Conservation (phyloP, 2,888 invertebrate genomes). For the Dendrolimus houi region DNA sequence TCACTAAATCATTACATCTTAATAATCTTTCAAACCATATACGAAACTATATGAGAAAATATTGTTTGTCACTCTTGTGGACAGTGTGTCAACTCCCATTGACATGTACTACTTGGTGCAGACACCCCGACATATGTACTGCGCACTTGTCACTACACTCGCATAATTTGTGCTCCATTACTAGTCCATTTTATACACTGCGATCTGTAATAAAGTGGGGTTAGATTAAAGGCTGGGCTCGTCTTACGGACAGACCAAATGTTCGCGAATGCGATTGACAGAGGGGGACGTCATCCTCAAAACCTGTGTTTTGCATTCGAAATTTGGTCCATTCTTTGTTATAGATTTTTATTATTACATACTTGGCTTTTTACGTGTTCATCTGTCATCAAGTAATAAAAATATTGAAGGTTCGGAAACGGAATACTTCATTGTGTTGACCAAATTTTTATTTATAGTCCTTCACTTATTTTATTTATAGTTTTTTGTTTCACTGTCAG, state of each 20-base stretch:
- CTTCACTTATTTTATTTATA: too few species aligned
- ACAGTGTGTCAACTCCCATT: slow-evolving; percentile 26
- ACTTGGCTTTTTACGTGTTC: too few species aligned
- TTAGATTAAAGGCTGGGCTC: slow-evolving; percentile 62
- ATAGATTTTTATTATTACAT: slow-evolving; percentile 47
- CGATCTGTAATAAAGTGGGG: slow-evolving; percentile 56
- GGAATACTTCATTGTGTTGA: too few species aligned
- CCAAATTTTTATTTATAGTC: too few species aligned
- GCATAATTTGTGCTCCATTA: slow-evolving; percentile 73
- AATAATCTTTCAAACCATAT: too few species aligned
- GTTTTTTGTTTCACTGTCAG: too few species aligned
- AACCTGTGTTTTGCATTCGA: slow-evolving; percentile 67
- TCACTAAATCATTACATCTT: too few species aligned
- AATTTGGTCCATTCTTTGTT: slow-evolving; percentile 63
- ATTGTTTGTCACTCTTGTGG: not conserved
- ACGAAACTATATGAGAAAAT: too few species aligned
- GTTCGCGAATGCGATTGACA: slow-evolving; percentile 30
- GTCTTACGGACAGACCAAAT: slow-evolving; percentile 66
- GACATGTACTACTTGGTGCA: slow-evolving; percentile 39
- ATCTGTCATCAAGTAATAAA: too few species aligned
- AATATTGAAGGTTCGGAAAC: too few species aligned
- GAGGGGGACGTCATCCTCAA: slow-evolving; percentile 27
- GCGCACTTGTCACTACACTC: slow-evolving; percentile 60
- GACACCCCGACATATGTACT: slow-evolving; percentile 69
- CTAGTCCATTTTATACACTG: slow-evolving; percentile 46